A percentile compares a stretch with the other conserved stretches of the same genome.
phyloP scores from a whole-genome alignment of 2,888 invertebrate species.

The Tineola bisselliella region DNA sequence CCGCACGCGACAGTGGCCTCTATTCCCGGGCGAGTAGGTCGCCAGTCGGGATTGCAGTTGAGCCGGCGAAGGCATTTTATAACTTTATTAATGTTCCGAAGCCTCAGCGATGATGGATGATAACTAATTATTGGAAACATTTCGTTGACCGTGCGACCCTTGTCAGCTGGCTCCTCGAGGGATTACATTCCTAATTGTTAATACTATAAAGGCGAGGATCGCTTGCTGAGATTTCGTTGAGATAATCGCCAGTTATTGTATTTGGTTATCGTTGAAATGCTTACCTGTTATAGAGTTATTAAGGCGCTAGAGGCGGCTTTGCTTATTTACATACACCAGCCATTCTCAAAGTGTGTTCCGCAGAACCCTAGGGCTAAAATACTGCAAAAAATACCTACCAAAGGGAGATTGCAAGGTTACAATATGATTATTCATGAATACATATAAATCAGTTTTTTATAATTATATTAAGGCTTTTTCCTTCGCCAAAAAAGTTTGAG shows the following conservation, averaged over 20 bases:
- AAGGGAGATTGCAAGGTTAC: no score
- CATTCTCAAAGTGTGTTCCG: no score
- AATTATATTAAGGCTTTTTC: no score
- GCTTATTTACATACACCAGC: no score
- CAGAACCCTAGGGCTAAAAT: no score
- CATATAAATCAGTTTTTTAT: no score
- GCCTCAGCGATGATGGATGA: conserved; percentile 54
- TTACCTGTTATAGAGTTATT: conserved; percentile 25
- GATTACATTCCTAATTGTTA: neutral
- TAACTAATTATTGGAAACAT: conserved; percentile 64
- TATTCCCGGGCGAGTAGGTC: conserved; percentile 11
- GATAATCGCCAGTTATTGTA: conserved; percentile 59
- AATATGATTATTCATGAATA: no score
- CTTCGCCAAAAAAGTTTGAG: no score
- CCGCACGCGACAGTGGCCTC: conserved; percentile 17
- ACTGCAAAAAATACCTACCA: no score
- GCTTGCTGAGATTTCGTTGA: conserved; percentile 23
- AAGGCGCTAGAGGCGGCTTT: conserved; percentile 24
- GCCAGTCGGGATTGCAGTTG: neutral
- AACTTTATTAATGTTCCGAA: conserved; percentile 60
- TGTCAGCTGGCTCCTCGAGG: conserved; percentile 15
- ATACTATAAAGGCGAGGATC: neutral
- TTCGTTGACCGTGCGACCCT: conserved; percentile 48
- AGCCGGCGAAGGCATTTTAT: conserved; percentile 50
- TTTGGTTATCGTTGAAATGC: conserved; percentile 54